Conservation (phyloP, 2,888 invertebrate genomes). For the Patella ulyssiponensis region DNA sequence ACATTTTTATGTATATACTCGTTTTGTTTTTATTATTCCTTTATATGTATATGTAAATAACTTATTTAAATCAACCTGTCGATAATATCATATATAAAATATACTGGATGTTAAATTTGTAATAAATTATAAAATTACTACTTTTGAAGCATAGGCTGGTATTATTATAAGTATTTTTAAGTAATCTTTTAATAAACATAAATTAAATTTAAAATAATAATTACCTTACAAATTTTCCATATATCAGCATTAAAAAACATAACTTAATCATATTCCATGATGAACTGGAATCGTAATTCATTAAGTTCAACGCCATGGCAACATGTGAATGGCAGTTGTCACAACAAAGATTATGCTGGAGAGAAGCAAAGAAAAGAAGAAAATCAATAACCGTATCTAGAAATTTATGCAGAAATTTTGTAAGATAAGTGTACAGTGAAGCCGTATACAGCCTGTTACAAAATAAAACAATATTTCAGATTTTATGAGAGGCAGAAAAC, state of each 20-base stretch:
- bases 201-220: conserved; percentile 15
- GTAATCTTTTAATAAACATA: too few relatives aligned
- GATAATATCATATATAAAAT: too few relatives aligned
- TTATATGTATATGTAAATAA: too few relatives aligned
- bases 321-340: conserved; percentile 99
- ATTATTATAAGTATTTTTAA: too few relatives aligned
- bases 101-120: too few relatives aligned
- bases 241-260: conserved; percentile 82
- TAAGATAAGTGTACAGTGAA: background rate
- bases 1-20: too few relatives aligned
- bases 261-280: conserved; percentile 95
- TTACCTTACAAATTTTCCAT: conserved; percentile 86
- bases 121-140: too few relatives aligned
- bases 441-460: background rate
- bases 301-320: conserved; percentile 90
- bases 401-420: background rate
- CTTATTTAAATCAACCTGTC: too few relatives aligned
- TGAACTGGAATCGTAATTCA: conserved; percentile 85
- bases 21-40: too few relatives aligned
- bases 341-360: conserved; percentile 92
- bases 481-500: too few relatives aligned
- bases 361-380: conserved; percentile 45
- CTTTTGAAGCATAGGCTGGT: too few relatives aligned
- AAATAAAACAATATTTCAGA: too few relatives aligned
- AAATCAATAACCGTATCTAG: background rate